Percentiles rank a stretch among this genome's conserved stretches.
Evolutionary conservation across 2,113 vertebrate genomes (phyloP).

Genomic region (Cariama cristata): DNA sequence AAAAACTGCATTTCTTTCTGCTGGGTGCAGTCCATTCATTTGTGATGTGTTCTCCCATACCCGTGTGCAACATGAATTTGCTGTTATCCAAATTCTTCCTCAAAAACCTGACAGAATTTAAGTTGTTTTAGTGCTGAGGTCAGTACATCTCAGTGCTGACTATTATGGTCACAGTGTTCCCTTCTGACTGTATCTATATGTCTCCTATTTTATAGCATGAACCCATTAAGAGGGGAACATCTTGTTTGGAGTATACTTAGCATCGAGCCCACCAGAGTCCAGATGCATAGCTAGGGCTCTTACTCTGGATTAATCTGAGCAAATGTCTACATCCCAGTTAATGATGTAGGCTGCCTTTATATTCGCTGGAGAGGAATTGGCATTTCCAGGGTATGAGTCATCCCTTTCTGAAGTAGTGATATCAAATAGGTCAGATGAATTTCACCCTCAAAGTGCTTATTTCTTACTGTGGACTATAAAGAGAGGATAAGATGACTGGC

Average conservation of each 20-base stretch:
- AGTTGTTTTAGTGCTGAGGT: background rate
- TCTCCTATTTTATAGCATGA: background rate
- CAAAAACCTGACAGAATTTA: background rate
- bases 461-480: background rate
- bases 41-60: background rate
- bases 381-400: constrained; percentile 15
- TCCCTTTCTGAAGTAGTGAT: background rate
- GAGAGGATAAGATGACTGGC: background rate
- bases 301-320: background rate
- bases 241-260: background rate
- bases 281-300: background rate
- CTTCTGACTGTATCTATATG: background rate
- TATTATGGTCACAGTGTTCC: background rate
- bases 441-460: background rate
- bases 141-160: background rate
- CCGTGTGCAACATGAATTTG: background rate
- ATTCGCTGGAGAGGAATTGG: background rate
- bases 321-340: background rate
- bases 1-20: background rate
- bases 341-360: background rate
- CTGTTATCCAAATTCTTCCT: background rate
- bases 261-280: background rate
- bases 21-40: background rate
- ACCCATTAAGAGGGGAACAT: background rate
- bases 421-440: background rate